Base-by-base conservation (phyloP, 2,888 invertebrate genomes). In the Brassicogethes aeneus region DNA sequence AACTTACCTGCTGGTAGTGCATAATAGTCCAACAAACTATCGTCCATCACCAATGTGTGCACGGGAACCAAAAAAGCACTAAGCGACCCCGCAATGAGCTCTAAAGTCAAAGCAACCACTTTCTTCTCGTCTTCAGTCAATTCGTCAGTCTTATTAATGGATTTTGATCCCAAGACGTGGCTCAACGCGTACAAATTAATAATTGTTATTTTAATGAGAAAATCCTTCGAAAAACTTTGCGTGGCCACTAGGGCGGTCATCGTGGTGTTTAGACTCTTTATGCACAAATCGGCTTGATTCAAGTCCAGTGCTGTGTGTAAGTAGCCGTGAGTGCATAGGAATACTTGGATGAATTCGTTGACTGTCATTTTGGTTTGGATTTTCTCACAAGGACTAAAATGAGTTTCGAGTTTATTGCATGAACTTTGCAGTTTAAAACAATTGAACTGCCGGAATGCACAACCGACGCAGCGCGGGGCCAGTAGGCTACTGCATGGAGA, bases 161-260 rank as follows among this genome's bases (percentile, higher is more conserved):
- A 53, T 44, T 73, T 69, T 15, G 68, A 68, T 42, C 75, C 76
- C 2, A 74, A 72, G 1, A 74, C 61, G 39, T 79, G 75, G 57
- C 77, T 75, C 40, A 85, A 72, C 8, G 82, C 75, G 71, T 83
- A 88, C 39, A 89, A 73, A 60, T 85, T 79, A 31, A 89, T 81
- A 43, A 82, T 77, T 36, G 82, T 73, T 77, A 89, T 85, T 75
- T 88, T 66, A 23, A 86, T 76, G 15, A 90, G 72, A 51, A 82
- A 81, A 70, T 82, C 80, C 1, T 80, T 75, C 36, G 80, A 81
- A 51, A 89, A 83, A 57, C 82, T 81, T 57, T 86, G 82, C 0
- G 87, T 85, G 0, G 85, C 85, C 5, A 88, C 77, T 41, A 87
- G 75, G 0, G 85, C 79, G 0, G 85, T 82, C 48, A 89, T 69